Base-by-base conservation (phyloP, 2,888 invertebrate genomes). In the Hypena proboscidalis region DNA sequence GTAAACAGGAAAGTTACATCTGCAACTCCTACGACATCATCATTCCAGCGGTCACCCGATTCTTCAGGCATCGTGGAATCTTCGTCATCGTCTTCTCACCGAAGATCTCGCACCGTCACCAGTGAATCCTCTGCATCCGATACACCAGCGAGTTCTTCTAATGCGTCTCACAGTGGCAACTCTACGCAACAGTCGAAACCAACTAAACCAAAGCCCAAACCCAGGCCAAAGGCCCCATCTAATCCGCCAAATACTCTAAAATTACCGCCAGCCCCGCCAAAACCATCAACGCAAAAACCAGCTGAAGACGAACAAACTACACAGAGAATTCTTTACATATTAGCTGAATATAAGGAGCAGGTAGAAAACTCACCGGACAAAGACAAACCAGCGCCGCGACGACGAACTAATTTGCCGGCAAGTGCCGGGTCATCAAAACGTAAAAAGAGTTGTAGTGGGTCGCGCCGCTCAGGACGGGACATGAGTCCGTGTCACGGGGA, bases 241-340 rank as follows among this genome's bases (percentile, higher is more conserved):
- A 90, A 90, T 58, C 86, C 92, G 2, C 92, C 92, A 0, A 92
- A 90, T 50, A 86, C 94, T 1, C 84, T 94, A 11, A 94, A 94
- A 79, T 81, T 94, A 1, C 93, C 94, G 19, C 92, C 94, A 2
- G 92, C 94, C 17, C 93, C 95, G 2, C 82, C 90, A 1, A 91
- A 91, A 60, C 77, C 90, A 1, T 83, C 90, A 0, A 69, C 84
- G 45, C 95, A 95, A 60, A 96, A 96, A 74, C 95, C 95, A 1
- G 93, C 95, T 55, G 96, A 96, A 85, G 96, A 96, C 66, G 95
- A 95, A 70, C 95, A 95, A 72, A 96, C 96, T 0, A 95, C 95
- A 0, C 95, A 95, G 70, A 90, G 95, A 57, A 96, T 96, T 63
- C 93, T 95, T 48, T 95, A 95, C 56, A 96, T 96, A 62, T 77